Evolutionary conservation across 2,888 invertebrate species (phyloP), one percentile per base, ranked within the genome.

Genomic region (Anthoptus insignis): DNA sequence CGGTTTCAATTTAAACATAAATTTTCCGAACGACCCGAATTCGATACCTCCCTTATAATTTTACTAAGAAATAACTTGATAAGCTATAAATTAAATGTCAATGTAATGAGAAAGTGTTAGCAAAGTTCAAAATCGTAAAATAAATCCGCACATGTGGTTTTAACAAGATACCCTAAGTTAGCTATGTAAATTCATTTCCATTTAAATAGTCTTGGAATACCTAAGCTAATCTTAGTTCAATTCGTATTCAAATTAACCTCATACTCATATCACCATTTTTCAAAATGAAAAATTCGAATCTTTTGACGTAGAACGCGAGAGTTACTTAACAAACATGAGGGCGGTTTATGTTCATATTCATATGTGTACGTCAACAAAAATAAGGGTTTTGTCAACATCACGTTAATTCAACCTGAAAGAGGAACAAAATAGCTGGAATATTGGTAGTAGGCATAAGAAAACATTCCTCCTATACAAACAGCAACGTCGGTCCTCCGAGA

Each of bases 371-470:
- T 11, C n/a, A 7, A 52, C 24, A 29, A 29, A 60, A 22, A 59
- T 52, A 50, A 59, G 27, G 29, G 39, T 52, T 59, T 52, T 14
- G 60, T 53, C 22, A 42, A 42, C 52, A 45, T 45, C 32, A 34
- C 42, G 53, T 60, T 60, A 42, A 60, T 52, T 53, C 32, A 50
- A 42, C 60, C 42, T 4, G 34, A 21, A n/a, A 32, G 21, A 42
- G 3, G 60, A 27, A 53, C 42, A 32, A 42, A 19, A 19, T 42
- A 42, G 45, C 42, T 50, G 52, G 22, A 22, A 8, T 8, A 29
- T 21, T 59, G 39, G 52, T 50, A 16, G n/a, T n/a, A n/a, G n/a
- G n/a, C n/a, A n/a, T n/a, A n/a, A n/a, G n/a, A n/a, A 49, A 39
- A 27, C 52, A 21, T 52, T 32, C 47, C 47, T 54, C 24, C 53